phyloP scores from a whole-genome alignment of 2,888 invertebrate genomes.

The Sphecodes monilicornis region DNA sequence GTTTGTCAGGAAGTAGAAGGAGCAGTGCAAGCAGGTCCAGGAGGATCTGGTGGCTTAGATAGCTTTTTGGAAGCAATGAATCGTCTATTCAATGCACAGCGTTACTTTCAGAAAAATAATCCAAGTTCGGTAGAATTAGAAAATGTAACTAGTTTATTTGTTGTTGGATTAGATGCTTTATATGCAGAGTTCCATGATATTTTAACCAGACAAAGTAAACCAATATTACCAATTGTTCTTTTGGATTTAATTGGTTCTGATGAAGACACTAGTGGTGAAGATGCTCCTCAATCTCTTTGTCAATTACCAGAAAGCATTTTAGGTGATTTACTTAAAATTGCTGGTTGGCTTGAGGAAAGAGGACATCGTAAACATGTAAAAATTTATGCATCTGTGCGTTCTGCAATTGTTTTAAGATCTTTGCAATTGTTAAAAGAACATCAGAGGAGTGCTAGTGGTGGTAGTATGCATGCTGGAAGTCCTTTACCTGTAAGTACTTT shows the following conservation, averaged over 20 bases:
- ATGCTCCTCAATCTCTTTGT: slow-evolving; percentile 87
- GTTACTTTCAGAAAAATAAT: slow-evolving; percentile 96
- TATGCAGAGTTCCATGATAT: slow-evolving; percentile 95
- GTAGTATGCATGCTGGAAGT: slow-evolving; percentile 88
- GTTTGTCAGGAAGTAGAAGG: slow-evolving; percentile 96
- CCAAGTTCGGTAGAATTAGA: slow-evolving; percentile 97
- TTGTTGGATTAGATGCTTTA: slow-evolving; percentile 93
- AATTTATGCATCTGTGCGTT: slow-evolving; percentile 91
- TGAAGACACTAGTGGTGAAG: slow-evolving; percentile 89
- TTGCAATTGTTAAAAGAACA: slow-evolving; percentile 92
- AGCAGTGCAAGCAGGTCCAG: slow-evolving; percentile 93
- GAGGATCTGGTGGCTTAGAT: slow-evolving; percentile 85
- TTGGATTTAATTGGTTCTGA: slow-evolving; percentile 94
- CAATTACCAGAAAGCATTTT: slow-evolving; percentile 90
- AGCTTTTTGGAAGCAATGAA: slow-evolving; percentile 90
- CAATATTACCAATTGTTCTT: slow-evolving; percentile 94
- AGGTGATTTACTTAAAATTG: slow-evolving; percentile 91
- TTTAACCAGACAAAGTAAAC: slow-evolving; percentile 93
- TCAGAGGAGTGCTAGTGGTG: slow-evolving; percentile 91
- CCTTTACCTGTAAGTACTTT: slow-evolving; percentile 87
- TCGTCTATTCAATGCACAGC: slow-evolving; percentile 93
- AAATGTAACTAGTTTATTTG: slow-evolving; percentile 93
- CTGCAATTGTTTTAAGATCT: slow-evolving; percentile 91
- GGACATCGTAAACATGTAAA: slow-evolving; percentile 90
- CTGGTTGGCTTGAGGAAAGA: slow-evolving; percentile 94